Percentiles rank a stretch among this genome's conserved stretches.
These are phyloP conservation scores for Sitta carolinensis DNA, from an alignment of 2,797 vertebrate species.

Conservation along the genomic window DNA sequence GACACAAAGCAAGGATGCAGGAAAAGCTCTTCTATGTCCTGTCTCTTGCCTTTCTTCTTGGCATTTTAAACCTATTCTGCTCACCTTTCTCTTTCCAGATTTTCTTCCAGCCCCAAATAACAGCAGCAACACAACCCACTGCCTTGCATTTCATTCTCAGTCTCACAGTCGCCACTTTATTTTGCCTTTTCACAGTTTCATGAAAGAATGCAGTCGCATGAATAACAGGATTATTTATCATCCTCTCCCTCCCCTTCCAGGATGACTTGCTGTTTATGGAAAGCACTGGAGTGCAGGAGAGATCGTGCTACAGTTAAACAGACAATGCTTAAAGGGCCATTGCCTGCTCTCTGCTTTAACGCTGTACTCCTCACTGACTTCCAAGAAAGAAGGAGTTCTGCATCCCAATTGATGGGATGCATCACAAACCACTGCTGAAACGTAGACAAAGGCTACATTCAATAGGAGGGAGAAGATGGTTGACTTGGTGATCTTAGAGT, in stretches of 20 bases:
- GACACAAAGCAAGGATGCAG: not conserved
- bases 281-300: slow-evolving; percentile 57
- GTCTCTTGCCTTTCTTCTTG: not conserved
- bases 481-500: not conserved
- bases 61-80: not conserved
- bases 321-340: slow-evolving; percentile 63
- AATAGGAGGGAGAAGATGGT: not conserved
- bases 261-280: slow-evolving; percentile 72
- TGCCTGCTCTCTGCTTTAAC: not conserved
- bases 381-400: not conserved
- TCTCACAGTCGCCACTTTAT: slow-evolving; percentile 27
- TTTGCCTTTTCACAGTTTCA: slow-evolving; percentile 59
- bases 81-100: slow-evolving; percentile 23
- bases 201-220: slow-evolving; percentile 57
- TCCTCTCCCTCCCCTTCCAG: slow-evolving; percentile 62
- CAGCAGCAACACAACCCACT: not conserved
- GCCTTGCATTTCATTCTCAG: not conserved
- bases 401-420: not conserved
- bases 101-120: not conserved
- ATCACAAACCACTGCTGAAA: not conserved
- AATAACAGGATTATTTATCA: slow-evolving; percentile 73
- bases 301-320: slow-evolving; percentile 55
- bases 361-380: not conserved
- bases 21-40: not conserved
- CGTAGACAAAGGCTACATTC: not conserved